Conservation (phyloP, 64 coral and sea anemone genomes). For the Trachythela sp. region DNA sequence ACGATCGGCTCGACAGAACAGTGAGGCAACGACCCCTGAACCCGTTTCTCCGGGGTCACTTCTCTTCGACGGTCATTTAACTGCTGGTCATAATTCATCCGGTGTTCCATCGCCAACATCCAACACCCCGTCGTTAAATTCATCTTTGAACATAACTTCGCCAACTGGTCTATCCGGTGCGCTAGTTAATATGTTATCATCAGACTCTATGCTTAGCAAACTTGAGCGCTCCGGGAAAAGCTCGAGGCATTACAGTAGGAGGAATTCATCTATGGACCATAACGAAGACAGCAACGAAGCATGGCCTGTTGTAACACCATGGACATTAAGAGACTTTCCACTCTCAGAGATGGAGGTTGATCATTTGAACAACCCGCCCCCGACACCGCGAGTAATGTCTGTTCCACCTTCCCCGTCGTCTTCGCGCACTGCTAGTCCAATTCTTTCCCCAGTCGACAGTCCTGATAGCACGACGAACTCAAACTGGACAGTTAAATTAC, state of each 20-base stretch:
- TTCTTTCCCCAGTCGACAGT: slow-evolving; percentile 83
- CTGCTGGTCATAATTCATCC: slow-evolving; percentile 25
- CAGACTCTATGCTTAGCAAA: background rate
- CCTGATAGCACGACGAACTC: slow-evolving; percentile 60
- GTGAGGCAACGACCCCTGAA: slow-evolving; percentile 65
- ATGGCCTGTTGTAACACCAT: slow-evolving; percentile 80
- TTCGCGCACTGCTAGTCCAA: slow-evolving; percentile 67
- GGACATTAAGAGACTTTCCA: slow-evolving; percentile 75
- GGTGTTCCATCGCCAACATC: background rate
- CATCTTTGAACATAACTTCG: slow-evolving; percentile 9
- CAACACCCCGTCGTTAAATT: background rate
- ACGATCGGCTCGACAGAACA: slow-evolving; percentile 68
- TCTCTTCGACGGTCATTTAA: slow-evolving; percentile 22
- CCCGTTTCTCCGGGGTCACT: slow-evolving; percentile 50
- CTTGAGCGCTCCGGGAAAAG: background rate
- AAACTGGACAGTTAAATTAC: slow-evolving; percentile 88
- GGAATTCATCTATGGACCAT: slow-evolving; percentile 30
- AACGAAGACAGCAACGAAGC: slow-evolving; percentile 52
- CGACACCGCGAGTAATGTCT: slow-evolving; percentile 62
- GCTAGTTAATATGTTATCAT: background rate
- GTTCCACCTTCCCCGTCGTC: slow-evolving; percentile 59
- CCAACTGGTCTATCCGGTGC: background rate
- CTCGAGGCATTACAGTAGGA: background rate
- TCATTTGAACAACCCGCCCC: slow-evolving; percentile 69
- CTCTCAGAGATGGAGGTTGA: slow-evolving; percentile 69